These are phyloP conservation scores for Phrixothrix hirtus DNA, from an alignment of 2,888 invertebrate genomes.

Conservation along the genomic window DNA sequence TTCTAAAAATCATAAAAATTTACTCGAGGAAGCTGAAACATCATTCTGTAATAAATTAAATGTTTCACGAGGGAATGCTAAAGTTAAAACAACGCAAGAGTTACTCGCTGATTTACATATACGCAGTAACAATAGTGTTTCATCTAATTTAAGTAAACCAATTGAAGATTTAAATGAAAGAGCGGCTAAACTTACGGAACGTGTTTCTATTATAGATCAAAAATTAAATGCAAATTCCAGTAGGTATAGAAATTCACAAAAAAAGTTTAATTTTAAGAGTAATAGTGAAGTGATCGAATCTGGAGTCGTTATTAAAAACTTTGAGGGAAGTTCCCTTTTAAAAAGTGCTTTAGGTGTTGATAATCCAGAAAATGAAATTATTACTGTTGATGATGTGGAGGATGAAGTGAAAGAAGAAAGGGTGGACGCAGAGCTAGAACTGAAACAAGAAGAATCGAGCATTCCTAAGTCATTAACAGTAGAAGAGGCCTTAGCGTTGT, in stretches of 20 bases:
- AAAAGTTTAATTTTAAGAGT: slow-evolving; percentile 30
- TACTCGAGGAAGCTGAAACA: slow-evolving; percentile 60
- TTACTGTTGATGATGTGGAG: slow-evolving; percentile 39
- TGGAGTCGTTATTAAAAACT: slow-evolving; percentile 51
- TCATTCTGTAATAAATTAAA: slow-evolving; percentile 62
- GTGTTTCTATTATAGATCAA: slow-evolving; percentile 54
- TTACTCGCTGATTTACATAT: slow-evolving; percentile 74
- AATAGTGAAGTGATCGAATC: slow-evolving; percentile 44
- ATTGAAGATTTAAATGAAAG: slow-evolving; percentile 53
- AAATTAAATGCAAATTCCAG: slow-evolving; percentile 52
- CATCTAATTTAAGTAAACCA: slow-evolving; percentile 33
- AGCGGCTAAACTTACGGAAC: slow-evolving; percentile 54
- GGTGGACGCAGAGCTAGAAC: not conserved
- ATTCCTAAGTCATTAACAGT: slow-evolving; percentile 55
- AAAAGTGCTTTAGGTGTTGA: slow-evolving; percentile 17
- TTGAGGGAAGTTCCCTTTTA: not conserved
- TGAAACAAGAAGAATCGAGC: slow-evolving; percentile 2
- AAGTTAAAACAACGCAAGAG: slow-evolving; percentile 79
- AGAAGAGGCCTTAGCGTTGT: slow-evolving; percentile 65
- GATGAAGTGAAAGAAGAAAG: slow-evolving; percentile 27
- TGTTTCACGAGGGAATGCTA: slow-evolving; percentile 62
- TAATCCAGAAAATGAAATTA: slow-evolving; percentile 35
- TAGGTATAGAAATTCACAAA: slow-evolving; percentile 48
- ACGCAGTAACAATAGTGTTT: slow-evolving; percentile 36
- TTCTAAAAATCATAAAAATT: slow-evolving; percentile 60